Percentiles rank a stretch among this genome's conserved stretches.
These are phyloP conservation scores for Rhabdomys pumilio DNA, from an alignment of 2,797 vertebrate genomes.

Conservation along the genomic window DNA sequence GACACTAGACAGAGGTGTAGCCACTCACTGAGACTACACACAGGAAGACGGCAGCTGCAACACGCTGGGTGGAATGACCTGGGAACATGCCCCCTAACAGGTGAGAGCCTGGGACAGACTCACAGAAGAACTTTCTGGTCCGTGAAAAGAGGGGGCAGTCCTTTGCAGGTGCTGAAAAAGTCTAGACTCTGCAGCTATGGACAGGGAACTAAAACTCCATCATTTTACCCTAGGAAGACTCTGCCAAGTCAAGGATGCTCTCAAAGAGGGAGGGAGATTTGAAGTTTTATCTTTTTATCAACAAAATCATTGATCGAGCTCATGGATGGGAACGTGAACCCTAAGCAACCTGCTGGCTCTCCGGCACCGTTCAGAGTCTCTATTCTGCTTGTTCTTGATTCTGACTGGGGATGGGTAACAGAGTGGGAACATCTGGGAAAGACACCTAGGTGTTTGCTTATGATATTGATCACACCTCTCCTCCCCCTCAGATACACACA, in stretches of 20 bases:
- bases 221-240: background rate
- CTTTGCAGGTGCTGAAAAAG: background rate
- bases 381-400: background rate
- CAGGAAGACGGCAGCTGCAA: background rate
- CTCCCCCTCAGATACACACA: background rate
- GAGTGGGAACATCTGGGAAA: background rate
- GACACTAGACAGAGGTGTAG: rapidly evolving
- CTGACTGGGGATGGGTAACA: background rate
- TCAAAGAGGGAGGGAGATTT: background rate
- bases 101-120: background rate
- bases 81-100: background rate
- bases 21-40: background rate
- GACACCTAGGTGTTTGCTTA: background rate
- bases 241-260: background rate
- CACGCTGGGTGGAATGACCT: background rate
- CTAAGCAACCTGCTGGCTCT: background rate
- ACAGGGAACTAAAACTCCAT: background rate
- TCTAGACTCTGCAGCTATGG: no score
- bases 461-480: background rate
- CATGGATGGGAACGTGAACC: background rate
- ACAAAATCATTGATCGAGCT: background rate
- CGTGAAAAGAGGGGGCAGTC: background rate
- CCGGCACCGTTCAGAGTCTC: background rate
- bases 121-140: background rate
- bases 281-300: background rate